Evolutionary conservation across 2,113 vertebrate genomes (phyloP), one percentile per base, ranked within the genome.

Genomic region (Stegostoma tigrinum): DNA sequence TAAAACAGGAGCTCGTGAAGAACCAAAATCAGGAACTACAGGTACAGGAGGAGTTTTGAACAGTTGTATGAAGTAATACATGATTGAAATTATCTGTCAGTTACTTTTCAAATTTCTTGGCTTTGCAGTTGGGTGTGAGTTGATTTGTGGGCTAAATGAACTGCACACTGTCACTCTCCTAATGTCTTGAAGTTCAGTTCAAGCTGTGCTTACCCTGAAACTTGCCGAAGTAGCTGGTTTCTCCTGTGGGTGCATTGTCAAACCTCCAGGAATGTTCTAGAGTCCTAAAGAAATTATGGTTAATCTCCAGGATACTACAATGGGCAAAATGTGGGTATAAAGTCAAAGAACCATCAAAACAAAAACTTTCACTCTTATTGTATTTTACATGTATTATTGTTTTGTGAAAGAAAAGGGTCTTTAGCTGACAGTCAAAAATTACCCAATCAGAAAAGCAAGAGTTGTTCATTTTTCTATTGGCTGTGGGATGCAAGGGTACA

Each of bases 11-110:
- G 61, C n/a, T 66, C 23, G 89, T 66, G 64, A 38, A 93, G 89
- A 93, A 93, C 61, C 89, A 93, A 93, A 42, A 66, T 93, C 61
- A 14, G 61, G 61, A 93, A 66, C 34, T 38, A 23, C 89, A 93
- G 89, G 89, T 93, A 93, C 89, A 67, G 34, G 61, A 93, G 61
- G 15, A 23, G 61, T 93, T 93, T 66, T 21, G 19, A 23, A 66
- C 61, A 10, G 15, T 21, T 64, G 61, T 66, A 66, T 34, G n/a
- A 66, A 93, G 66, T 93, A 34, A 15, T 61, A 15, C 27, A n/a
- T n/a, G 27, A 61, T 15, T 61, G n/a, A 38, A 66, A 93, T 38
- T 23, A 48, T 30, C 27, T 10, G 15, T 64, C 64, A 66, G 38
- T 66, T 66, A 91, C 64, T 34, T 45, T 45, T 17, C n/a, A 21